Evolutionary conservation across 1,140 invertebrate species (phyloP), one percentile per base, ranked within the genome.

Genomic region (Drosophila hydei): DNA sequence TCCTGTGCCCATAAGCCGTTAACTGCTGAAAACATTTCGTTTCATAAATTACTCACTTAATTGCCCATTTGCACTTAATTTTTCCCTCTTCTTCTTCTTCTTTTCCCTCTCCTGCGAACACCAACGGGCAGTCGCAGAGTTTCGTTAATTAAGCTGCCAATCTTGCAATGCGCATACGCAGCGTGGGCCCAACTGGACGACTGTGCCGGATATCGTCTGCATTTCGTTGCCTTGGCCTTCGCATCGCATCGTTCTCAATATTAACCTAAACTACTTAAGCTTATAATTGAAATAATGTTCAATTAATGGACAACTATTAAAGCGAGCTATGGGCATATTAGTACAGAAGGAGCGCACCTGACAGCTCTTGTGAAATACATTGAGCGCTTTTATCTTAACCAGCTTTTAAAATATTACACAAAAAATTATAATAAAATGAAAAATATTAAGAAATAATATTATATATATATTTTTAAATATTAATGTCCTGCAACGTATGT

Each of bases 21-120:
- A 63, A 64, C 48, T 67, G 77, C 56, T 74, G 58, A 71, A 79
- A 74, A 33, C 30, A 33, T 81, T 63, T 75, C 42, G 62, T 70
- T 67, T 63, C 83, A 87, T 87, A 87, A 87, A 87, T 87, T 76
- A 78, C 75, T 69, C 74, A 79, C 62, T 88, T 88, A 88, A 88
- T 88, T 83, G 75, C 61, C 83, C 87, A 87, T 87, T 87, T 87
- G 83, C 83, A 87, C 83, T 87, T 88, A 81, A 87, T 87, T 87
- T 78, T 78, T 85, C 70, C 38, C 7, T 3, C 30, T 3, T 33
- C 30, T 33, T 12, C 30, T 11, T 9, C 27, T 30, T 9, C 27
- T 30, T 1, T 8, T 0, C 6, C 7, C 8, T 30, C 27, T 30
- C 27, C n/a, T n/a, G n/a, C 30, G 30, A 48, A 55, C 71, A 56